Base-by-base conservation (phyloP, 1,140 invertebrate genomes). In the Heterodera schachtii region DNA sequence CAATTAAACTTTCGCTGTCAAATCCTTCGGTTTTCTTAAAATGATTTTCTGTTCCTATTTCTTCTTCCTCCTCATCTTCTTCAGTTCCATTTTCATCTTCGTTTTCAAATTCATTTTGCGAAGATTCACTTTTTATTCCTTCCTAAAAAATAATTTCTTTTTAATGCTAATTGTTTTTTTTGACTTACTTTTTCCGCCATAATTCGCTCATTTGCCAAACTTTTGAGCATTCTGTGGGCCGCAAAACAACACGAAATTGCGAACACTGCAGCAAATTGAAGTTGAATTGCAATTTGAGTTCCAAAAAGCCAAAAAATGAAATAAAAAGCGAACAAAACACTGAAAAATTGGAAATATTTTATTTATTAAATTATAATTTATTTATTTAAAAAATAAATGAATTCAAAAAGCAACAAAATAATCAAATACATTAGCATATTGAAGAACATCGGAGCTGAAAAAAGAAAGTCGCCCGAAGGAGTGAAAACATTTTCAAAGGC, bases 181-280 rank as follows among this genome's bases (percentile, higher is more conserved):
- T 11, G 3, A 52, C 9, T 11, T 52, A 52, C 52, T 11, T 52
- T 52, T 52, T 52, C 52, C 16, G 16, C 16, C 52, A 2, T 19
- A 64, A 71, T 71, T 71, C 69, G 9, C 11, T 71, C 41, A n/a
- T 7, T 46, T 9, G 69, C 69, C 69, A 71, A 43, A 11, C 3
- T n/a, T 16, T 41, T 46, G 41, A 71, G 69, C 69, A 71, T 71
- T 71, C 43, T 41, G 69, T 71, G 69, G 19, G 9, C n/a, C 1
- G 69, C 69, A 16, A 71, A 46, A 46, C 31, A 71, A 41, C 69
- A 71, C 11, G 69, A 41, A 43, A 71, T 71, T 41, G 41, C 69
- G 3, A 31, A 13, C n/a, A 71, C 11, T 43, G 41, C 41, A 5
- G 44, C 11, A 3, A 71, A 11, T 71, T 46, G 69, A 13, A 71